Evolutionary conservation across 2,113 vertebrate genomes (phyloP).

Genomic region (Epinephelus cyanopodus): DNA sequence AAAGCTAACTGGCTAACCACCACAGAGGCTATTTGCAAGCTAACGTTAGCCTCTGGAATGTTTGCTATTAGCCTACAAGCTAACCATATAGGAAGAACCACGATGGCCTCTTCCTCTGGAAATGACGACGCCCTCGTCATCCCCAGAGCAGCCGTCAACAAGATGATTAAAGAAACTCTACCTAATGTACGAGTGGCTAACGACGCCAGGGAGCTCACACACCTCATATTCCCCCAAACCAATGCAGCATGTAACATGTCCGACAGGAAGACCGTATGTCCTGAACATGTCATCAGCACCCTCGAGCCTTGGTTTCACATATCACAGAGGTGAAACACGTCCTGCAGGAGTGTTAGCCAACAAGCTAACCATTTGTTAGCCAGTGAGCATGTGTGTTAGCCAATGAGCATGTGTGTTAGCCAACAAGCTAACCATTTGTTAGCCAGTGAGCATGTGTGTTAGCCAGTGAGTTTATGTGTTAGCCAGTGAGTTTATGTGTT

Average conservation of each 20-base stretch:
- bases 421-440: too few relatives aligned
- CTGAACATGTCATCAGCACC: conserved; percentile 96
- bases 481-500: too few relatives aligned
- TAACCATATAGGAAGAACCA: neutral
- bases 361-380: too few relatives aligned
- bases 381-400: too few relatives aligned
- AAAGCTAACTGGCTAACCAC: too few relatives aligned
- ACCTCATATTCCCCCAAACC: conserved; percentile 97
- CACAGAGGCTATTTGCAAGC: too few relatives aligned
- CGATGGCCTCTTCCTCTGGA: conserved; percentile 98
- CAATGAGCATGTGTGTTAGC: too few relatives aligned
- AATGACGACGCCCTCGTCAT: conserved; percentile 99
- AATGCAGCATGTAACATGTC: conserved; percentile 99
- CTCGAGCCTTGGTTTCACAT: conserved; percentile 97
- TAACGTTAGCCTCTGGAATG: too few relatives aligned
- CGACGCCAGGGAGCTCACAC: conserved; percentile 98
- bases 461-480: too few relatives aligned
- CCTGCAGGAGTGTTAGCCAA: conserved; percentile 92
- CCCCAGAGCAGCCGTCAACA: conserved; percentile 98
- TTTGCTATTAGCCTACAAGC: too few relatives aligned
- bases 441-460: too few relatives aligned
- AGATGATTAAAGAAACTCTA: conserved; percentile 99
- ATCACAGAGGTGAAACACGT: conserved; percentile 99
- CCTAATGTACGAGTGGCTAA: conserved; percentile 98
- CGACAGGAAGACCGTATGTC: conserved; percentile 99